Percentiles rank a stretch among this genome's conserved stretches.
Evolutionary conservation across 30 jellyfish, hydroid and myxozoan species (phyloP).

Genomic region (Hydractinia echinata): DNA sequence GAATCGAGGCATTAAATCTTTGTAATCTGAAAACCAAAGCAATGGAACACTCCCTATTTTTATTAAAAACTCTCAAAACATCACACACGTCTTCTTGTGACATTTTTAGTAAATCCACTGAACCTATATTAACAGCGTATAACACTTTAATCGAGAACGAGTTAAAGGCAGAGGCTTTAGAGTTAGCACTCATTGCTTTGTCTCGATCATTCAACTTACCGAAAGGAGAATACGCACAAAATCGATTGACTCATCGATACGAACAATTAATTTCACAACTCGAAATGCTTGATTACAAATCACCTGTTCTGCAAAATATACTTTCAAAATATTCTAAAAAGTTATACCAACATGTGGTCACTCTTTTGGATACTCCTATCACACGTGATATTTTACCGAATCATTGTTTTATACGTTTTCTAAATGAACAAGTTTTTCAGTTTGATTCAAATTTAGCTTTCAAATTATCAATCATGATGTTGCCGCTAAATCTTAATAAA

Average conservation of each 20-base stretch:
- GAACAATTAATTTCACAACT: conserved; percentile 86
- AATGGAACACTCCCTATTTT: neutral
- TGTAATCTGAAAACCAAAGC: conserved; percentile 8
- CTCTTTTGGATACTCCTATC: neutral
- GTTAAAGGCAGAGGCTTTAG: conserved; percentile 29
- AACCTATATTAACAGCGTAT: conserved; percentile 58
- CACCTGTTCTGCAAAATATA: conserved; percentile 34
- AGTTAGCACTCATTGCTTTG: conserved; percentile 60
- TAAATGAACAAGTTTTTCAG: conserved; percentile 37
- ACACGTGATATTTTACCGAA: conserved; percentile 50
- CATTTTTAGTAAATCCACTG: conserved; percentile 27
- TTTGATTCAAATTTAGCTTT: conserved; percentile 54
- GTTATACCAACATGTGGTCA: conserved; percentile 35
- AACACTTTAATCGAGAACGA: conserved; percentile 53
- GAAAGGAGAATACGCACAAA: conserved; percentile 58
- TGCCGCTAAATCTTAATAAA: conserved; percentile 49
- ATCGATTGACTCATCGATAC: conserved; percentile 75
- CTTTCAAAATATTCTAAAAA: conserved; percentile 29
- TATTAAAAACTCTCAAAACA: neutral
- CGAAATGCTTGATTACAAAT: conserved; percentile 61
- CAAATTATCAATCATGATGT: conserved; percentile 41
- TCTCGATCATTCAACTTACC: conserved; percentile 50
- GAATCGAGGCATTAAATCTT: conserved; percentile 8
- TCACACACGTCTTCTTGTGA: neutral
- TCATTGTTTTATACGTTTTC: conserved; percentile 73